Conservation (phyloP, 2,113 vertebrate genomes). For the Ammodytes marinus region DNA sequence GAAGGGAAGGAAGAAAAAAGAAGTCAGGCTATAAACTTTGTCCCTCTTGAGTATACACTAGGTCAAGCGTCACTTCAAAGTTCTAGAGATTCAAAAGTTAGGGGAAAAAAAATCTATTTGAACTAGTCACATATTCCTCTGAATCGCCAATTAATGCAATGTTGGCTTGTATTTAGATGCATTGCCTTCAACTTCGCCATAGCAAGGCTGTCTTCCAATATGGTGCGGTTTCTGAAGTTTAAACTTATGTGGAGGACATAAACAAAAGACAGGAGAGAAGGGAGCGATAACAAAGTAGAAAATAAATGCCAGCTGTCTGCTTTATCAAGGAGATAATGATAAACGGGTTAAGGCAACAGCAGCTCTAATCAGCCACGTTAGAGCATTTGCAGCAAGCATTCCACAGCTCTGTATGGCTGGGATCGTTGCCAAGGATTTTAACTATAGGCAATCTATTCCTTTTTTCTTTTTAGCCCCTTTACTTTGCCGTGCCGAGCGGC, state of each 20-base stretch:
- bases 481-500: background rate
- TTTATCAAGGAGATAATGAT: slow-evolving; percentile 56
- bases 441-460: slow-evolving; percentile 46
- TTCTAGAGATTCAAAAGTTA: slow-evolving; percentile 10
- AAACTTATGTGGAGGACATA: slow-evolving; percentile 21
- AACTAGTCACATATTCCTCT: slow-evolving; percentile 32
- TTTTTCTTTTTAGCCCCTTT: slow-evolving; percentile 3
- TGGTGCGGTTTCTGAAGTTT: background rate
- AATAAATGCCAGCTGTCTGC: slow-evolving; percentile 70
- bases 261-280: slow-evolving; percentile 38
- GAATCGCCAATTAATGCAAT: slow-evolving; percentile 48
- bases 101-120: slow-evolving; percentile 9
- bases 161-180: slow-evolving; percentile 40
- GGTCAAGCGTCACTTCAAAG: slow-evolving; percentile 40
- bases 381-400: slow-evolving; percentile 50
- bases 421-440: slow-evolving; percentile 45
- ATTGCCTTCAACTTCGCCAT: background rate
- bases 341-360: slow-evolving; percentile 37
- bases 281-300: slow-evolving; percentile 39
- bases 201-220: slow-evolving; percentile 39
- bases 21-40: slow-evolving; percentile 25
- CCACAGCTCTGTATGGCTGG: slow-evolving; percentile 18
- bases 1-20: slow-evolving; percentile 9
- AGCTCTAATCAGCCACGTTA: slow-evolving; percentile 47
- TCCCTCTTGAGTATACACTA: slow-evolving; percentile 14